These are phyloP conservation scores for Leucosticte australis DNA, from an alignment of 2,113 vertebrate species.

Conservation along the genomic window DNA sequence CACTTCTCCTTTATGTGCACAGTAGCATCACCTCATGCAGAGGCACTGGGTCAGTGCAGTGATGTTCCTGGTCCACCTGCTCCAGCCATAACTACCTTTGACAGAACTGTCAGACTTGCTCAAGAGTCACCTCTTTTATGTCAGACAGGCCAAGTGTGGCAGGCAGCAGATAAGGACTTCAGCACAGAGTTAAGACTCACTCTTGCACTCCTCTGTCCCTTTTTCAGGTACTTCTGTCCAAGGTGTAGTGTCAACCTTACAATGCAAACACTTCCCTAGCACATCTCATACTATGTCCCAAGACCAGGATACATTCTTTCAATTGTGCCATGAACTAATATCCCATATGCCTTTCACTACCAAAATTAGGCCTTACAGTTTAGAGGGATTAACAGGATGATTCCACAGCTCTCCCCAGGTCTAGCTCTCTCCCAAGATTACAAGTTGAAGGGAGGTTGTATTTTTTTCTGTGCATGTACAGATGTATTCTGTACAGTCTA, in stretches of 20 bases:
- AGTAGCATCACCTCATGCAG: not conserved
- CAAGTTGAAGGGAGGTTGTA: fast-evolving
- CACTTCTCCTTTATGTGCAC: not conserved
- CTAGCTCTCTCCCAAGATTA: not conserved
- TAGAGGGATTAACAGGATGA: not conserved
- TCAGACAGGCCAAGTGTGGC: not conserved
- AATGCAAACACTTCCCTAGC: not conserved
- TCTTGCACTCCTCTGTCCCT: not conserved
- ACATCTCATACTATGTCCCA: not conserved
- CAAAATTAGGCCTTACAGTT: not conserved
- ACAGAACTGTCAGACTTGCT: not conserved
- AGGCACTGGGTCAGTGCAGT: too few species aligned
- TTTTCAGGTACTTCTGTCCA: not conserved
- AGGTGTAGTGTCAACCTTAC: not conserved
- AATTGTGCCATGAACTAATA: not conserved
- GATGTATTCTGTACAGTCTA: not conserved
- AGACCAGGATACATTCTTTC: not conserved
- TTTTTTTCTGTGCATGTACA: not conserved
- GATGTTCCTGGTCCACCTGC: not conserved
- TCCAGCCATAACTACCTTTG: fast-evolving
- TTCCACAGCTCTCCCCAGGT: not conserved
- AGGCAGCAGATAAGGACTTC: not conserved
- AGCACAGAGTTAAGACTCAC: not conserved
- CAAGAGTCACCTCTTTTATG: not conserved
- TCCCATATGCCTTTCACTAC: not conserved